Evolutionary conservation across 2,113 vertebrate species (phyloP).

Genomic region (Spilogale gracilis): DNA sequence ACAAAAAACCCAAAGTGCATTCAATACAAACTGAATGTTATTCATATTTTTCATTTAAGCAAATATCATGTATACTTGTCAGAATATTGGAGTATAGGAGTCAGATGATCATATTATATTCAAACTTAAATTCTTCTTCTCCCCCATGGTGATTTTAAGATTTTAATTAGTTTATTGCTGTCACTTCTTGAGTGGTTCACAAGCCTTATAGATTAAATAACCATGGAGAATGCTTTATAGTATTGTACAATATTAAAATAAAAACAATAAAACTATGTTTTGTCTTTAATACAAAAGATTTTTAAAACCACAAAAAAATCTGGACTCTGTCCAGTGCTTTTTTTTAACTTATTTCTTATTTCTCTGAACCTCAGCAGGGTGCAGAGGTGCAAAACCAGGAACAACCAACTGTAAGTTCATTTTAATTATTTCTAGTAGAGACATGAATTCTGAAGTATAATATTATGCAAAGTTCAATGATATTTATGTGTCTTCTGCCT

Average conservation of each 20-base stretch:
- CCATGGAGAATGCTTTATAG: not conserved
- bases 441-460: not conserved
- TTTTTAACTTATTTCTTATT: not conserved
- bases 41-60: conserved; percentile 25
- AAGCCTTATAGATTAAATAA: not conserved
- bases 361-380: conserved; percentile 42
- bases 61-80: not conserved
- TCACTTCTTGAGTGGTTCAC: not conserved
- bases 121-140: conserved; percentile 10
- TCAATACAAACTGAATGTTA: not conserved
- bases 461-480: not conserved
- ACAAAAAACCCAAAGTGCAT: not conserved
- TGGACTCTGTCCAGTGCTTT: not conserved
- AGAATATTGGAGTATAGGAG: not conserved
- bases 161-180: not conserved
- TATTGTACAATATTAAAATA: not conserved
- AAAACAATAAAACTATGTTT: not conserved
- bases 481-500: not conserved
- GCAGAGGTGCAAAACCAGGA: conserved; percentile 57
- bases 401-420: conserved; percentile 68
- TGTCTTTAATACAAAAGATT: not conserved
- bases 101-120: not conserved
- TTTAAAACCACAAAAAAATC: conserved; percentile 1
- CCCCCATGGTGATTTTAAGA: not conserved
- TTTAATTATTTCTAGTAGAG: conserved; percentile 34